phyloP scores from a whole-genome alignment of 30 jellyfish, hydroid and myxozoan genomes.

The Hydra vulgaris region DNA sequence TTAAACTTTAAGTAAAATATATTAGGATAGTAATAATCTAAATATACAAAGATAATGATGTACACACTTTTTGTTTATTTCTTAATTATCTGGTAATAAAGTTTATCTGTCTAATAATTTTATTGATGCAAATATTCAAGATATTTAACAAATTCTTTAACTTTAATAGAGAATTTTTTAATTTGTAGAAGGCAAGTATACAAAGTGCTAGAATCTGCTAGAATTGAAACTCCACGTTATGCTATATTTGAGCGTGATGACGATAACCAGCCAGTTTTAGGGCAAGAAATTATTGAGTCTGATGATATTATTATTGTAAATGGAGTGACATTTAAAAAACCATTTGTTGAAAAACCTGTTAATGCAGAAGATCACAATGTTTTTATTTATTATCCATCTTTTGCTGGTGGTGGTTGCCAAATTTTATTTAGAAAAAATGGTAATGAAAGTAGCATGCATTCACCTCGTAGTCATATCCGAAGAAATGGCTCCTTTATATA shows the following conservation, averaged over 20 bases:
- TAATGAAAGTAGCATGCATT: slow-evolving; percentile 84
- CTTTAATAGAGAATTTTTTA: too few relatives aligned
- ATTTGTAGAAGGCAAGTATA: slow-evolving; percentile 53
- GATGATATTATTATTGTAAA: slow-evolving; percentile 68
- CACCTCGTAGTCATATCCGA: slow-evolving; percentile 67
- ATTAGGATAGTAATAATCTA: too few relatives aligned
- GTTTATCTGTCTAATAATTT: too few relatives aligned
- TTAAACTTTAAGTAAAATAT: too few relatives aligned
- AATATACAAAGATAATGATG: too few relatives aligned
- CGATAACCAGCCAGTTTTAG: slow-evolving; percentile 54
- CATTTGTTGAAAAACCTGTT: slow-evolving; percentile 96
- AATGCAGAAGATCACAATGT: slow-evolving; percentile 89
- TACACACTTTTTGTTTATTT: too few relatives aligned
- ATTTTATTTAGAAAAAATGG: slow-evolving; percentile 75
- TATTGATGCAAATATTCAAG: too few relatives aligned
- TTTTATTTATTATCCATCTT: slow-evolving; percentile 64
- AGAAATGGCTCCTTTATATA: slow-evolving; percentile 72
- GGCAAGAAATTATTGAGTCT: slow-evolving; percentile 59
- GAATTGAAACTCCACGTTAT: slow-evolving; percentile 73
- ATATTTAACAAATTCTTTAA: too few relatives aligned
- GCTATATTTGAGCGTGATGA: slow-evolving; percentile 67
- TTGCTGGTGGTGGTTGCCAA: slow-evolving; percentile 98
- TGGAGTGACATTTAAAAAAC: slow-evolving; percentile 74
- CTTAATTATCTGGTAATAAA: too few relatives aligned
- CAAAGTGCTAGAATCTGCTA: slow-evolving; percentile 49